These are phyloP conservation scores for Lucifuga dentata DNA, from an alignment of 2,113 vertebrate species.

Conservation along the genomic window DNA sequence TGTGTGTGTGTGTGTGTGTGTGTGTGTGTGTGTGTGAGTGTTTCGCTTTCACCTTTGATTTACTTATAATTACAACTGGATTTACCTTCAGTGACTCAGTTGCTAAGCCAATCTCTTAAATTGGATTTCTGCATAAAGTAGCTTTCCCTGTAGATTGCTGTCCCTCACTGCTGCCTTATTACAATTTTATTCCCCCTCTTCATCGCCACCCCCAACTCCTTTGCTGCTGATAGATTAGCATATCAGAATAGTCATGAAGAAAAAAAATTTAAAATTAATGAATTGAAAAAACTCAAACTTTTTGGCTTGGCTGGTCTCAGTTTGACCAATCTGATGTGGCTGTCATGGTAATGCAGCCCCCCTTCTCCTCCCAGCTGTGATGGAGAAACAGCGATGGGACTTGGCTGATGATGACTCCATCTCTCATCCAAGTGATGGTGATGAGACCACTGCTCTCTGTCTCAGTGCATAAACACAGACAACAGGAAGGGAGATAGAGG, in stretches of 20 bases:
- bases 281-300: conserved; percentile 9
- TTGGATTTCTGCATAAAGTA: conserved; percentile 77
- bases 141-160: conserved; percentile 69
- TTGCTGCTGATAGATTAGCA: conserved; percentile 49
- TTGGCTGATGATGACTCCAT: conserved; percentile 65
- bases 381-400: conserved; percentile 30
- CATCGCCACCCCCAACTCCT: conserved; percentile 1
- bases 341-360: conserved; percentile 55
- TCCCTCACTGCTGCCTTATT: conserved; percentile 70
- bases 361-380: conserved; percentile 23
- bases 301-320: conserved; percentile 31
- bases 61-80: conserved; percentile 77
- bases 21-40: conserved; percentile 44
- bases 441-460: conserved; percentile 59
- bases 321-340: conserved; percentile 62
- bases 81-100: conserved; percentile 74
- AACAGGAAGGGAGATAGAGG: conserved; percentile 29
- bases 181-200: conserved; percentile 49
- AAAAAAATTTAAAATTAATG: conserved; percentile 1
- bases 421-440: conserved; percentile 66
- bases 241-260: conserved; percentile 33
- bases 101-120: conserved; percentile 75
- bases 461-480: conserved; percentile 53
- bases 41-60: conserved; percentile 79
- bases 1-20: too few relatives aligned